These are phyloP conservation scores for Erythrolamprus reginae DNA, from an alignment of 2,113 vertebrate species.

Conservation along the genomic window DNA sequence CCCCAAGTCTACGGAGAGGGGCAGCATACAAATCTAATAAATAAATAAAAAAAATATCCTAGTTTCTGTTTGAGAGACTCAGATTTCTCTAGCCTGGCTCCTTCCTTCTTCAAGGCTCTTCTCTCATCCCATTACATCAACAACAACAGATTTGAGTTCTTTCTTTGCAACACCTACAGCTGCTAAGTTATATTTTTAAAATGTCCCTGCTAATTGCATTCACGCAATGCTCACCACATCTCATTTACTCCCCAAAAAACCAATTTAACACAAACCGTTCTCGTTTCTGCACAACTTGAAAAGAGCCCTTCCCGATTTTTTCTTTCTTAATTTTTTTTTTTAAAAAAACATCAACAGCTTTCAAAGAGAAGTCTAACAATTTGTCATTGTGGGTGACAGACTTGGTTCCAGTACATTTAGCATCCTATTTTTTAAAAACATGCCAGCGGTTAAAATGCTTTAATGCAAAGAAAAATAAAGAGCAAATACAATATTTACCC, in stretches of 20 bases:
- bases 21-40: too few species aligned
- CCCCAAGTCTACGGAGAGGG: too few species aligned
- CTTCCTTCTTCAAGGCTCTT: background rate
- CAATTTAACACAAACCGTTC: background rate
- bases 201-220: background rate
- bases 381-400: slow-evolving; percentile 7
- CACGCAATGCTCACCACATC: background rate
- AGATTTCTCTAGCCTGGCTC: background rate
- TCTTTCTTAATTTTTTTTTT: background rate
- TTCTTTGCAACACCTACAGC: background rate
- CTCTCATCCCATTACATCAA: background rate
- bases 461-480: background rate
- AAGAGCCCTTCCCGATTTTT: background rate
- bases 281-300: background rate
- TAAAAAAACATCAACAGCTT: background rate
- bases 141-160: background rate
- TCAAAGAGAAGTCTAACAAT: slow-evolving; percentile 11
- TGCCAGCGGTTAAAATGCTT: background rate
- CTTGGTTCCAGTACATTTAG: background rate
- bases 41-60: too few species aligned
- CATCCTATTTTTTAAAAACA: slow-evolving; percentile 4
- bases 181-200: background rate
- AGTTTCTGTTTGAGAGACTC: background rate
- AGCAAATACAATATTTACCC: background rate
- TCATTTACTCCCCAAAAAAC: background rate